Evolutionary conservation across 2,888 invertebrate genomes (phyloP).

Genomic region (Athetis lepigone): DNA sequence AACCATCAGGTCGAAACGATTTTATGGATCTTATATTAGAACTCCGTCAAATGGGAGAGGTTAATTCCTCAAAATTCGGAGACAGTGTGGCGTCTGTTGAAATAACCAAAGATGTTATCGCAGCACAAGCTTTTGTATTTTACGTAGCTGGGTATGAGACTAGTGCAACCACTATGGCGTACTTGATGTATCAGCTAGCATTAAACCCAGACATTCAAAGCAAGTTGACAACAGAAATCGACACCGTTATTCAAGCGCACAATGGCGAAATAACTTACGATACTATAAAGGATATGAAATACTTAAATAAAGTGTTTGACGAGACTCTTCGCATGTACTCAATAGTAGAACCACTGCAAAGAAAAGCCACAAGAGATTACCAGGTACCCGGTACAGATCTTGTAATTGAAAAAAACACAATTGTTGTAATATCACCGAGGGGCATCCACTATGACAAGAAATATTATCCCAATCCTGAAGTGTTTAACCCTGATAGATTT

Average conservation of each 20-base stretch:
- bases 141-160: slow-evolving; percentile 85
- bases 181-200: slow-evolving; percentile 58
- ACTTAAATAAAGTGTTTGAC: slow-evolving; percentile 78
- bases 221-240: slow-evolving; percentile 73
- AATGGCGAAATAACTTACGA: slow-evolving; percentile 79
- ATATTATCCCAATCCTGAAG: slow-evolving; percentile 81
- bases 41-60: slow-evolving; percentile 65
- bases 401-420: slow-evolving; percentile 72
- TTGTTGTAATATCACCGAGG: slow-evolving; percentile 71
- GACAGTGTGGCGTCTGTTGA: slow-evolving; percentile 57
- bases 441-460: slow-evolving; percentile 82
- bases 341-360: slow-evolving; percentile 77
- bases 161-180: slow-evolving; percentile 79
- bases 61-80: slow-evolving; percentile 61
- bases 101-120: slow-evolving; percentile 74
- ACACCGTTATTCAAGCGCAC: slow-evolving; percentile 68
- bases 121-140: slow-evolving; percentile 83
- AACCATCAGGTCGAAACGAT: slow-evolving; percentile 69
- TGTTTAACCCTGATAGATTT: slow-evolving; percentile 86
- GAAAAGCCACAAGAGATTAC: slow-evolving; percentile 74
- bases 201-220: slow-evolving; percentile 78
- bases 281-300: slow-evolving; percentile 76
- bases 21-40: slow-evolving; percentile 77
- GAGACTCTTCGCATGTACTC: slow-evolving; percentile 84
- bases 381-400: slow-evolving; percentile 76